Evolutionary conservation across 2,888 invertebrate genomes (phyloP), one percentile per base, ranked within the genome.

Genomic region (Tenthredo scrophulariae): DNA sequence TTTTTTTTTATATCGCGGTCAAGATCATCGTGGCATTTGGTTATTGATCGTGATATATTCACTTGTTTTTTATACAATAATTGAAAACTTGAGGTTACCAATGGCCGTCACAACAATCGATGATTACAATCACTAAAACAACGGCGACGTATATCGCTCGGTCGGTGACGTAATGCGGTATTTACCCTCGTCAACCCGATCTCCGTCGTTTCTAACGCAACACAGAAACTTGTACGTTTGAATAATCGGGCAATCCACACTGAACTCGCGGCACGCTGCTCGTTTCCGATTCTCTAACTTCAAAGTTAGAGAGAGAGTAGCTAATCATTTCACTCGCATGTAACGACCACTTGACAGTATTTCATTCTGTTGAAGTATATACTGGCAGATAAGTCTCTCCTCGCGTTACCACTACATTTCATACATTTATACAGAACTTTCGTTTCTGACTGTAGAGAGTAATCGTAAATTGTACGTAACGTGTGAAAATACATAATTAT

Each of bases 261-360:
- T 15, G 15, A 67, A 13, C 29, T 18, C 33, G 67, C 33, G 33
- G 18, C 33, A 29, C 67, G 18, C 43, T 40, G 22, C 26, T 74
- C 13, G 43, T 43, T 26, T 13, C 29, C 40, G 74, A 37, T 37
- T 37, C 37, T 7, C 37, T 37, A 37, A 37, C 37, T 37, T 22
- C 46, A 13, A 74, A 22, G 74, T 43, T 67, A 18, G 33, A 18
- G 29, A 67, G 26, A 67, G 40, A 37, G 40, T 26, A n/a, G 43
- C 26, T 74, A 46, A 74, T 74, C 74, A 43, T 74, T n/a, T n/a
- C 46, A 6, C 10, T 43, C n/a, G 22, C 74, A n/a, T 54, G 54
- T 22, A 22, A 43, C 22, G 22, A 74, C 43, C 43, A 22, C 43
- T 74, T 46, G 74, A 46, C 26, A 43, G 5, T 67, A 33, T 33